Base-by-base conservation (phyloP, 2,113 vertebrate species). In the Poicephalus gulielmi region DNA sequence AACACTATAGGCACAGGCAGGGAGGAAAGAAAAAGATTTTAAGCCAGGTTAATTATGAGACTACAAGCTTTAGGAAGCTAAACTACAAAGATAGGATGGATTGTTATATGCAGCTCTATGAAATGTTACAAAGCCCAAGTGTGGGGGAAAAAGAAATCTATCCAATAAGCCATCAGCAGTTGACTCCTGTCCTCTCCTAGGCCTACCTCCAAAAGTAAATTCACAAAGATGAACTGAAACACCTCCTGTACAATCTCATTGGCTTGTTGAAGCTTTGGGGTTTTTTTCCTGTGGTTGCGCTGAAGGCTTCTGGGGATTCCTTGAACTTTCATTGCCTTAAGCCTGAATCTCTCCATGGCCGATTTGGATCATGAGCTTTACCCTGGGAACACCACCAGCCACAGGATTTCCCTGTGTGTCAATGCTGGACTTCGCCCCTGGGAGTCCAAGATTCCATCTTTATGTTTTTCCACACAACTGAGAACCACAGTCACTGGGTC, bases 401-500 rank as follows among this genome's bases (percentile, higher is more conserved):
- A 0, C 59, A 57, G 91, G 89, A 87, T 76, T 43, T 86, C 90
- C 86, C 81, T 30, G 59, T 0, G 0, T 73, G 88, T 19, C 10
- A 7, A 53, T 44, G 78, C 53, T 0, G 13, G 83, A 50, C 41
- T 49, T 89, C 4, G 8, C 94, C 75, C 86, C 86, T 23, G 91
- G 81, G 92, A 96, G 74, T 75, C 62, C 62, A 52, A 44, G 31
- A 86, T 84, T 90, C 88, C 88, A 84, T 84, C 90, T 85, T 83
- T 25, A 7, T 68, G 87, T 76, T 82, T 89, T 83, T 35, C 62
- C 6, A 27, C 70, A 49, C 70, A 89, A 57, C 86, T 85, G 91
- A 96, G 74, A 96, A 50, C 83, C 49, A 27, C 85, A 86, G 80
- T 41, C 92, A 91, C 83, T 91, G 94, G 88, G 96, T 95, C 95